Base-by-base conservation (phyloP, 1,140 invertebrate genomes). In the Teleogryllus occipitalis region DNA sequence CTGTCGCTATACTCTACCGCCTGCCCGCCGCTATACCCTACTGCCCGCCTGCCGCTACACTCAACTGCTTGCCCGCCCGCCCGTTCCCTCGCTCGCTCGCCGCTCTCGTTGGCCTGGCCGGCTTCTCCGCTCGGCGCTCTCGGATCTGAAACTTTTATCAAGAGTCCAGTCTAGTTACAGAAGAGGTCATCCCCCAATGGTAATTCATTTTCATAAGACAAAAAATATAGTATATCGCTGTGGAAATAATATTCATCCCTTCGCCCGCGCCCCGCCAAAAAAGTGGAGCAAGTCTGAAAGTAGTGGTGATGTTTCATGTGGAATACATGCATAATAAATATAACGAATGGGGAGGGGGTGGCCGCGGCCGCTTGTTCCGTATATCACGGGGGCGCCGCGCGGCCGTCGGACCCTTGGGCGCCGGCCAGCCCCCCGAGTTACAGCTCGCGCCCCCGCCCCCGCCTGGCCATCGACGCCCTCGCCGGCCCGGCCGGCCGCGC, bases 141-240 rank as follows among this genome's bases (percentile, higher is more conserved):
- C 18, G 18, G 54, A 65, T 65, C 54, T 65, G 1, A 65, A 65
- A 65, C 10, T 65, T 65, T 65, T 65, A 65, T 65, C 54, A 65
- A 65, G 54, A 65, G 54, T 65, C 54, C 54, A 65, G 54, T 65
- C 54, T 65, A 14, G 54, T 65, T 65, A 65, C 54, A 65, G 54
- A 65, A 65, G 49, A 65, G 54, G 54, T 65, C 54, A 65, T 65
- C 7, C 27, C 54, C 54, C 54, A 2, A 65, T 3, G 1, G 54
- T 65, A 65, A 65, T 65, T 65, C 54, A 65, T 65, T 65, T 65
- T 65, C 54, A 65, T 65, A 65, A 65, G 54, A 65, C 54, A 65
- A 65, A 65, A 65, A 65, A 65, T 65, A 18, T 65, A 65, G 54
- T 65, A 65, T 65, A 65, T 65, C 54, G 54, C 54, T 65, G 54